Evolutionary conservation across 1,140 invertebrate species (phyloP).

Genomic region (Olivierus martensii): DNA sequence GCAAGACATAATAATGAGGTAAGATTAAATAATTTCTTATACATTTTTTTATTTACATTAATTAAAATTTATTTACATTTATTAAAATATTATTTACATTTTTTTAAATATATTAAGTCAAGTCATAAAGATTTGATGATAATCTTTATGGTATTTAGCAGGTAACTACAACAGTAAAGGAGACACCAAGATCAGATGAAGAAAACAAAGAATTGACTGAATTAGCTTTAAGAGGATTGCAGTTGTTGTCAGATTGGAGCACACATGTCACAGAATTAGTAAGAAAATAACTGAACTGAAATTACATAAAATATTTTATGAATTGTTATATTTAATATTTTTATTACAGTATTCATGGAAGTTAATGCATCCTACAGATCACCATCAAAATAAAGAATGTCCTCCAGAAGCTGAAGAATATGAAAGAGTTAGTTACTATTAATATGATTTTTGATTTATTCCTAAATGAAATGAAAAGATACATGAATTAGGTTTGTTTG

Average conservation of each 20-base stretch:
- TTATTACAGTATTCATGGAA: slow-evolving; percentile 77
- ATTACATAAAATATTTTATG: background rate
- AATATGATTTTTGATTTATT: too few relatives aligned
- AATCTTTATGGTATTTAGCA: slow-evolving; percentile 6
- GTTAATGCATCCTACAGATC: slow-evolving; percentile 92
- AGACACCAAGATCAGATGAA: slow-evolving; percentile 66
- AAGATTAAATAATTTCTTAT: slow-evolving; percentile 7
- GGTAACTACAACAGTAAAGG: slow-evolving; percentile 77
- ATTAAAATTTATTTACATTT: background rate
- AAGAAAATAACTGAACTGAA: background rate
- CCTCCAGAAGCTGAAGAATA: slow-evolving; percentile 98
- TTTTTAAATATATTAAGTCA: background rate
- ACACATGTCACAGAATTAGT: slow-evolving; percentile 88
- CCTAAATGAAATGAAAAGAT: too few relatives aligned
- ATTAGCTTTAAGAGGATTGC: slow-evolving; percentile 77
- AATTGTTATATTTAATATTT: background rate
- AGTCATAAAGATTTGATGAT: background rate
- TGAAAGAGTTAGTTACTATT: slow-evolving; percentile 73
- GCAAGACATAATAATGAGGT: slow-evolving; percentile 89
- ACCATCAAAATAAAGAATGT: slow-evolving; percentile 89
- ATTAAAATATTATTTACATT: background rate
- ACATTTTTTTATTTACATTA: background rate
- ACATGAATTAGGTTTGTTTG: too few relatives aligned
- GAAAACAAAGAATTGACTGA: slow-evolving; percentile 91
- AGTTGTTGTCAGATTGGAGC: slow-evolving; percentile 92